Percentiles rank a stretch among this genome's conserved stretches.
Conservation (phyloP, 2,113 vertebrate species). For the Gnathonemus longibarbis region DNA sequence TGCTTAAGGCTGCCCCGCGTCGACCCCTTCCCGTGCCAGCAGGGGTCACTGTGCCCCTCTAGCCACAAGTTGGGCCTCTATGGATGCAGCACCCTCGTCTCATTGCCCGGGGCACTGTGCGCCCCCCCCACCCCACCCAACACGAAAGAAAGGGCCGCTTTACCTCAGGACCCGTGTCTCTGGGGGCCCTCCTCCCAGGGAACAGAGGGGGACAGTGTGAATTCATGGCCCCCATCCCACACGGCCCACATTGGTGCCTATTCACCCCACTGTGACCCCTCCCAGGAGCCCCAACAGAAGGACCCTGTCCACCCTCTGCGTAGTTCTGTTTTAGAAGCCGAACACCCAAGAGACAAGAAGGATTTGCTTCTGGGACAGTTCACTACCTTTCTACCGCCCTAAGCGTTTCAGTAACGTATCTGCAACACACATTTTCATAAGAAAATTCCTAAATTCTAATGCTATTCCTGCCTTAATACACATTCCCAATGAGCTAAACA, state of each 20-base stretch:
- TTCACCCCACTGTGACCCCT: background rate
- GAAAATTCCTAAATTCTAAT: background rate
- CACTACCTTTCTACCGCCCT: background rate
- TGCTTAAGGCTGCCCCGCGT: background rate
- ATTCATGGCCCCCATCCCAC: background rate
- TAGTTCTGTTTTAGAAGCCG: background rate
- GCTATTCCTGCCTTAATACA: background rate
- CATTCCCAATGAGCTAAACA: background rate
- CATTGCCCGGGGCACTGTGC: background rate
- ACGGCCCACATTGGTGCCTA: background rate
- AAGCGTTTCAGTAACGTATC: background rate
- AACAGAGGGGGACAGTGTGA: constrained; percentile 20
- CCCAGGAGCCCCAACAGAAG: background rate
- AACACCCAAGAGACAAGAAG: background rate
- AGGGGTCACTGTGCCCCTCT: background rate
- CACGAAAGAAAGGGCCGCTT: background rate
- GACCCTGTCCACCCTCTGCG: background rate
- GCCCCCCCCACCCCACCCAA: background rate
- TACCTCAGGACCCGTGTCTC: background rate
- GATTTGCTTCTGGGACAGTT: background rate
- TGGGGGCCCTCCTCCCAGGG: background rate
- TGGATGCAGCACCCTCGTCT: background rate
- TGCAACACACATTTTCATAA: background rate
- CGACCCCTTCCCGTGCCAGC: constrained; percentile 1
- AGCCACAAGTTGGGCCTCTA: background rate